Percentiles rank a stretch among this genome's conserved stretches.
phyloP scores from a whole-genome alignment of 2,797 vertebrate species.

The Ptychadena robeensis region DNA sequence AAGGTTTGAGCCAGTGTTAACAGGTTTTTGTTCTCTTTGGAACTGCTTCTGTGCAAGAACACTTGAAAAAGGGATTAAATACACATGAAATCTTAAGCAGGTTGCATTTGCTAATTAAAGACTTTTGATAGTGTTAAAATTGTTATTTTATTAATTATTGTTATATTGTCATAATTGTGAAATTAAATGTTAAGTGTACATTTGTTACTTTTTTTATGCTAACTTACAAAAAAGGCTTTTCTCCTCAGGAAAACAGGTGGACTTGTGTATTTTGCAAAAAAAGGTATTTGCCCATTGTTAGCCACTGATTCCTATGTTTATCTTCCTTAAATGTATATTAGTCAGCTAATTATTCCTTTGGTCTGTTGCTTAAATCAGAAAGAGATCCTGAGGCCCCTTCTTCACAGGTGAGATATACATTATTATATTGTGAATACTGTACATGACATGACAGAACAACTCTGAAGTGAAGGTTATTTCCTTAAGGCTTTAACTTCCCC shows the following conservation, averaged over 20 bases:
- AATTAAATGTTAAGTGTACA: too few species aligned
- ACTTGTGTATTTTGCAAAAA: not conserved
- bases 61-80: too few species aligned
- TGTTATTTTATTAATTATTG: too few species aligned
- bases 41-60: too few species aligned
- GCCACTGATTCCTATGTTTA: not conserved
- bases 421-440: not conserved
- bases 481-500: constrained; percentile 15
- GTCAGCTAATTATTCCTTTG: not conserved
- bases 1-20: too few species aligned
- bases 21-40: too few species aligned
- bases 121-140: too few species aligned
- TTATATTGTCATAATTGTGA: too few species aligned
- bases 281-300: not conserved
- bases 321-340: not conserved
- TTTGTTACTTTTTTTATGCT: too few species aligned
- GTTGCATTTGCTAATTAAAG: too few species aligned
- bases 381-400: not conserved
- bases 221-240: too few species aligned
- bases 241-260: not conserved
- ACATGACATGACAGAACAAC: constrained; percentile 10
- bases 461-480: constrained; percentile 24
- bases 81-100: too few species aligned
- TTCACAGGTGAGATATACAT: not conserved
- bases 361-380: not conserved